phyloP scores from a whole-genome alignment of 2,888 invertebrate species.

The Tuta absoluta region DNA sequence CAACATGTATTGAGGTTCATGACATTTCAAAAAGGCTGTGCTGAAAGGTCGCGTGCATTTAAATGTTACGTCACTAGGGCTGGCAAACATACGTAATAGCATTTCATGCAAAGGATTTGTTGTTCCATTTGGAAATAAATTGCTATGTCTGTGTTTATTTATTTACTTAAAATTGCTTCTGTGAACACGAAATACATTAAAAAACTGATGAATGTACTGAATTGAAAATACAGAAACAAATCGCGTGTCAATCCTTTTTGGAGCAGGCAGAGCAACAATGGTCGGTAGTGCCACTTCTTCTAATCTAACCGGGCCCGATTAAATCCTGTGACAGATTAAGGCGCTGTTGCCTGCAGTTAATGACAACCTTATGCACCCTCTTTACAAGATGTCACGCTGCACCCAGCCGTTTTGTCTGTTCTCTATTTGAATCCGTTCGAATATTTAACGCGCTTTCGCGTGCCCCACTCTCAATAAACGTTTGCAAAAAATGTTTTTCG shows the following conservation, averaged over 20 bases:
- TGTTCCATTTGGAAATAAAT: background rate
- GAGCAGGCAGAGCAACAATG: background rate
- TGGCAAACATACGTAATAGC: background rate
- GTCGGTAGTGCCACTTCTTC: no score
- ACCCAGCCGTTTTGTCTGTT: slow-evolving; percentile 51
- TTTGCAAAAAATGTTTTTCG: no score
- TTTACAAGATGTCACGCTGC: slow-evolving; percentile 51
- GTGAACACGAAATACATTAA: no score
- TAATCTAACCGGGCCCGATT: no score
- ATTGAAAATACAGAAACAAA: no score
- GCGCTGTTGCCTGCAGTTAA: no score
- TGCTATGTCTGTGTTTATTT: slow-evolving; percentile 1
- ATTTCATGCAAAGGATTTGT: background rate
- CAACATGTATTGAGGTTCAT: slow-evolving; percentile 20
- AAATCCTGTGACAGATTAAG: no score
- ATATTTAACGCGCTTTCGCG: slow-evolving; percentile 62
- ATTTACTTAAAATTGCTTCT: background rate
- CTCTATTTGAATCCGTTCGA: slow-evolving; percentile 74
- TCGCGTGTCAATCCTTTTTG: no score
- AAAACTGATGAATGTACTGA: no score
- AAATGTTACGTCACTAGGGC: slow-evolving; percentile 33
- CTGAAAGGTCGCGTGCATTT: slow-evolving; percentile 45
- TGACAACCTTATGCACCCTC: slow-evolving; percentile 37
- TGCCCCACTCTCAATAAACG: no score
- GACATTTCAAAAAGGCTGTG: slow-evolving; percentile 38